These are phyloP conservation scores for Lasioglossum vierecki DNA, from an alignment of 2,888 invertebrate genomes.

Conservation along the genomic window DNA sequence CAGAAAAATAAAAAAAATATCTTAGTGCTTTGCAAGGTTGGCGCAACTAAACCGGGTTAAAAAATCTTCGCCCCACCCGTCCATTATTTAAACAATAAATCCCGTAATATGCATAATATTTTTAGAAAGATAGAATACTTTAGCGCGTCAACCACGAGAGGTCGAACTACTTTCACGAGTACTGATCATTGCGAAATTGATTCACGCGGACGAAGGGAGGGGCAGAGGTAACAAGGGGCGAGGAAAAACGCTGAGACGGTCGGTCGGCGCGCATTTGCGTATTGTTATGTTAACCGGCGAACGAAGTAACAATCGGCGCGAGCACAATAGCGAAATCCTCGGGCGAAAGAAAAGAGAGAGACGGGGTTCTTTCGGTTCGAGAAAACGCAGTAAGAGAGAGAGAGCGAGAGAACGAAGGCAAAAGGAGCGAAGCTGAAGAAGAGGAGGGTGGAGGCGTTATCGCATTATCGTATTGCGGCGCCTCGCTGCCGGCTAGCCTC, in stretches of 20 bases:
- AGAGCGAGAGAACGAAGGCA: neutral
- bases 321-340: slow-evolving; percentile 79
- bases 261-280: slow-evolving; percentile 69
- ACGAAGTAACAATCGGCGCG: slow-evolving; percentile 80
- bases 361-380: slow-evolving; percentile 35
- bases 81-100: neutral
- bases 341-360: slow-evolving; percentile 53
- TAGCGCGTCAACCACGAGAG: neutral
- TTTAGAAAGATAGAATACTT: neutral
- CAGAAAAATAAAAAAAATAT: neutral
- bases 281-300: slow-evolving; percentile 82
- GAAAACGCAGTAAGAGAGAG: neutral
- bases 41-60: neutral
- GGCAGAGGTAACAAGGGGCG: neutral
- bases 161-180: neutral
- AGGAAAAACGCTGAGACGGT: slow-evolving; percentile 37
- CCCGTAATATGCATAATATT: neutral
- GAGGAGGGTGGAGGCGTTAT: slow-evolving; percentile 73
- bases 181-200: neutral
- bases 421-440: slow-evolving; percentile 22
- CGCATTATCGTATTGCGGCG: slow-evolving; percentile 81
- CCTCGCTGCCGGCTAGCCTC: slow-evolving; percentile 77
- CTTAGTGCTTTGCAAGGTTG: neutral
- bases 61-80: neutral
- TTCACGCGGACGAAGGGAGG: neutral